Conservation (phyloP, 92 coral and sea anemone species). For the Epizoanthus fatuus region DNA sequence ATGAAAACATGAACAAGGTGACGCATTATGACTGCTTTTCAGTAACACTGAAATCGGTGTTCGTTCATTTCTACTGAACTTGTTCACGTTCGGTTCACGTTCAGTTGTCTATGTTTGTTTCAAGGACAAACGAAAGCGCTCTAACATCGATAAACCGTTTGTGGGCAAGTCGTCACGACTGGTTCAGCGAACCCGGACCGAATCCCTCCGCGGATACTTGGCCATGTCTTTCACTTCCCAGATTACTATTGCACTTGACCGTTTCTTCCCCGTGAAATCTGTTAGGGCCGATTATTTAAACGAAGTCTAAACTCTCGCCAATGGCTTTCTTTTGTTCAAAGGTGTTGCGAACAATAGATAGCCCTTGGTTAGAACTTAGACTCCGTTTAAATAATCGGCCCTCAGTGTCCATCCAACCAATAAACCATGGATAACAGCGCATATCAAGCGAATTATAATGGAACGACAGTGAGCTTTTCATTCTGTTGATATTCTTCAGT, state of each 20-base stretch:
- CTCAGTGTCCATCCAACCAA: not conserved
- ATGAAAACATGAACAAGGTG: too few relatives aligned
- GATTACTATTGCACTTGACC: conserved; percentile 11
- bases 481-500: not conserved
- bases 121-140: too few relatives aligned
- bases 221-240: not conserved
- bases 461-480: conserved; percentile 29
- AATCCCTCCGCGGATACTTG: conserved; percentile 13
- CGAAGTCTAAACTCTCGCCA: too few relatives aligned
- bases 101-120: too few relatives aligned
- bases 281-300: not conserved
- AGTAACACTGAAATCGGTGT: too few relatives aligned
- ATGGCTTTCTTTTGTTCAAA: too few relatives aligned
- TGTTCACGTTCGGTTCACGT: too few relatives aligned
- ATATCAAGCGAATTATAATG: not conserved
- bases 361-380: too few relatives aligned
- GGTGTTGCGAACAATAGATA: too few relatives aligned
- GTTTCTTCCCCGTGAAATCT: conserved; percentile 5
- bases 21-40: too few relatives aligned
- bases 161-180: not conserved
- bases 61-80: too few relatives aligned
- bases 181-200: not conserved
- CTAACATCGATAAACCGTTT: not conserved
- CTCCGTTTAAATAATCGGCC: too few relatives aligned
- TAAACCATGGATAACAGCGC: conserved; percentile 43